Evolutionary conservation across 2,888 invertebrate genomes (phyloP), one percentile per base, ranked within the genome.

Genomic region (Dolichomitus sp.): DNA sequence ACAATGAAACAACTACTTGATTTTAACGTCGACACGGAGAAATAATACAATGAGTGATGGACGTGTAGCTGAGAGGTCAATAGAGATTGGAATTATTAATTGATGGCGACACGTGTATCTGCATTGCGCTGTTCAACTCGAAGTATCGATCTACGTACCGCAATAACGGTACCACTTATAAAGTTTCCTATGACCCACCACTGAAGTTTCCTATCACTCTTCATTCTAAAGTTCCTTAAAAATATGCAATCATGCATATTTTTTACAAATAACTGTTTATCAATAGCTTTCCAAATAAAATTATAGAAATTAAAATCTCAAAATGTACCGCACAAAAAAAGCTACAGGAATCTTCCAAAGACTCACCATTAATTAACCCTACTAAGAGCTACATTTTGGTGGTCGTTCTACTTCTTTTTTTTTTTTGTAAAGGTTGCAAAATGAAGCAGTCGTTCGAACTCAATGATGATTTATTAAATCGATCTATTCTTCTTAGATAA

Each of bases 41-140:
- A 69, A 33, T 27, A 23, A 59, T 59, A 17, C 57, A 42, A 70
- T 30, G 27, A 70, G 30, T 19, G 70, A 70, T 17, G 57, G 42
- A 57, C 52, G n/a, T 17, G 14, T 27, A 4, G 12, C 7, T 23
- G 45, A 30, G 30, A 30, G 72, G 72, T 59, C 59, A 37, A 73
- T 50, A n/a, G 48, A 61, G 48, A 73, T 61, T 37, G 48, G 61
- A 73, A 61, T 73, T 50, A 73, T 73, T 73, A 61, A 73, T 73
- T 50, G 61, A 27, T n/a, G 33, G 30, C 45, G 73, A 50, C 61
- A 40, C 40, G 69, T 54, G 52, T 37, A 7, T 66, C 6, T 27
- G 4, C 17, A 12, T 27, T 19, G 37, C 14, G 42, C 9, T 19
- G 11, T 23, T 63, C 42, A 1, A 37, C 11, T 23, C 63, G 40